Conservation (phyloP, 2,113 vertebrate genomes). For the Myanophis thanlyinensis region DNA sequence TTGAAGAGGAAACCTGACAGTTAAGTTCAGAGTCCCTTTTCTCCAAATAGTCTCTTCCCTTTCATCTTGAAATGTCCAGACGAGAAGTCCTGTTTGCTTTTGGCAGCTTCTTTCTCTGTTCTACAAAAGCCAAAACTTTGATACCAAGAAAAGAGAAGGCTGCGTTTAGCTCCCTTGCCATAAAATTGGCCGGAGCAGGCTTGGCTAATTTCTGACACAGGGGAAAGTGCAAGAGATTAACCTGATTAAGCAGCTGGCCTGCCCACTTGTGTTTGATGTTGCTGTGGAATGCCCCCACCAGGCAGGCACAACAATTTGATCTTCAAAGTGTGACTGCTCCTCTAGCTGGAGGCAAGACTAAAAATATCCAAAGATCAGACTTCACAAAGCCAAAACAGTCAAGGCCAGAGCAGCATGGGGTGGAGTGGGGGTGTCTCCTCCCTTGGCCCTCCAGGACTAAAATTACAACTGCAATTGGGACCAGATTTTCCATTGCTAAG, state of each 20-base stretch:
- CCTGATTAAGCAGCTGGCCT: neutral
- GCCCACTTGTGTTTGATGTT: neutral
- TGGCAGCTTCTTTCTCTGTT: neutral
- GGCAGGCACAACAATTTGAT: fast-evolving
- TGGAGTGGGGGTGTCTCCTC: too few relatives aligned
- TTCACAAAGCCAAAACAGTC: neutral
- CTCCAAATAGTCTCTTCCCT: neutral
- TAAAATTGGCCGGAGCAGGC: neutral
- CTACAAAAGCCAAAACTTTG: neutral
- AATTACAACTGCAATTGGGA: neutral
- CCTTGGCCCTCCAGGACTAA: neutral
- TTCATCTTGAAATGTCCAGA: neutral
- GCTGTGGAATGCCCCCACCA: neutral
- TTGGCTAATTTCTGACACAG: neutral
- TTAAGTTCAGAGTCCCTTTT: neutral
- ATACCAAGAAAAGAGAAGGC: neutral
- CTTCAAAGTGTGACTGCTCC: neutral
- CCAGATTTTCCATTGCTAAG: neutral
- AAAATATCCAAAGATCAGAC: neutral
- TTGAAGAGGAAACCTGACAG: neutral
- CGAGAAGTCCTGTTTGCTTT: neutral
- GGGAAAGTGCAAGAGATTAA: neutral
- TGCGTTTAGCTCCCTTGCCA: fast-evolving
- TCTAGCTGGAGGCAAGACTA: neutral
- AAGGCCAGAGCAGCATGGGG: neutral